phyloP scores from a whole-genome alignment of 2,888 invertebrate genomes.

The Phengaris alcon region DNA sequence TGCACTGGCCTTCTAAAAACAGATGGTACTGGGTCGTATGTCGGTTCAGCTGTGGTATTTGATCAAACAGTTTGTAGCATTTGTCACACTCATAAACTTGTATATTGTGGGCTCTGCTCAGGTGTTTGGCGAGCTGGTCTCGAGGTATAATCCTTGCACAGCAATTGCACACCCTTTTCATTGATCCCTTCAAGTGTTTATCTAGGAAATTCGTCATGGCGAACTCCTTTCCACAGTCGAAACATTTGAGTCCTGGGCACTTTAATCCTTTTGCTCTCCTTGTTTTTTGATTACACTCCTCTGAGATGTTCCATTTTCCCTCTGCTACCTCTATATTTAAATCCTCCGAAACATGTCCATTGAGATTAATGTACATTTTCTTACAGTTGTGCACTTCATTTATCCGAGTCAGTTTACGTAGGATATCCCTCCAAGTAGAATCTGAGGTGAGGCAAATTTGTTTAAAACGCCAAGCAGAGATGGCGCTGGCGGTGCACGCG shows the following conservation, averaged over 20 bases:
- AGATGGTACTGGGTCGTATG: slow-evolving; percentile 48
- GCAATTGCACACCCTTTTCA: slow-evolving; percentile 49
- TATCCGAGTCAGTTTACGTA: slow-evolving; percentile 42
- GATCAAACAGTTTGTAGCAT: slow-evolving; percentile 53
- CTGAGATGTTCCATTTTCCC: slow-evolving; percentile 42
- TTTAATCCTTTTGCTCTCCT: slow-evolving; percentile 30
- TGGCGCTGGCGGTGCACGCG: slow-evolving; percentile 51
- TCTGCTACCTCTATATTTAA: slow-evolving; percentile 38
- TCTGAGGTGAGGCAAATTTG: slow-evolving; percentile 51
- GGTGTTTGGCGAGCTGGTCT: slow-evolving; percentile 50
- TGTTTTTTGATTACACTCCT: slow-evolving; percentile 19
- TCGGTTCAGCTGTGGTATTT: slow-evolving; percentile 35
- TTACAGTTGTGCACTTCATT: slow-evolving; percentile 43
- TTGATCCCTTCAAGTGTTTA: slow-evolving; percentile 53
- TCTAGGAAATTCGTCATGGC: slow-evolving; percentile 47
- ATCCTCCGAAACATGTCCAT: slow-evolving; percentile 45
- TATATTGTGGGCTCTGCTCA: slow-evolving; percentile 45
- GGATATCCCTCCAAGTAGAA: slow-evolving; percentile 51
- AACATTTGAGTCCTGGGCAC: slow-evolving; percentile 42
- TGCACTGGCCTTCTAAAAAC: slow-evolving; percentile 45
- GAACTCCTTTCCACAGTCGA: slow-evolving; percentile 55
- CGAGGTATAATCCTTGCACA: slow-evolving; percentile 51
- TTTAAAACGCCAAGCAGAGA: slow-evolving; percentile 52
- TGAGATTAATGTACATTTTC: slow-evolving; percentile 51
- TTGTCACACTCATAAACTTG: slow-evolving; percentile 44